These are phyloP conservation scores for Platalea minor DNA, from an alignment of 2,797 vertebrate genomes.

Conservation along the genomic window DNA sequence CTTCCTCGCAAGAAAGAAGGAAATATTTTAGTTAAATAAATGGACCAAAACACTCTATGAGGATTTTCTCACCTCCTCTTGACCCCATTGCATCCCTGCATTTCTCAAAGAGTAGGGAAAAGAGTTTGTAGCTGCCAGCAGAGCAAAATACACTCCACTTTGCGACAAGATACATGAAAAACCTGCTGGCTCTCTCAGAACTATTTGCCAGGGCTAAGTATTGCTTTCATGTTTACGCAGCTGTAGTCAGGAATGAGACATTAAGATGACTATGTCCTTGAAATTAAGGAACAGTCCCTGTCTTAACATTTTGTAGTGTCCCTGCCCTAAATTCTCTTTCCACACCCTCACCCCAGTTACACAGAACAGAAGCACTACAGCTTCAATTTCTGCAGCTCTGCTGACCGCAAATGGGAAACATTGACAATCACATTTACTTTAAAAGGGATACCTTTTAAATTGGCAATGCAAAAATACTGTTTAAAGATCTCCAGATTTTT, in stretches of 20 bases:
- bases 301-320: background rate
- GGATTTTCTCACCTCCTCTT: conserved; percentile 2
- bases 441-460: background rate
- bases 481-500: background rate
- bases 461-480: background rate
- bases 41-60: background rate
- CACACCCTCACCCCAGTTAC: background rate
- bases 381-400: background rate
- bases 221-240: background rate
- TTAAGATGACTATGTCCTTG: background rate
- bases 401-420: background rate
- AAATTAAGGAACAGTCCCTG: background rate
- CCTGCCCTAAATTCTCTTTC: background rate
- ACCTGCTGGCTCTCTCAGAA: background rate
- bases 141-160: background rate
- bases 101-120: background rate
- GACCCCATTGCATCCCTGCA: background rate
- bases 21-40: background rate
- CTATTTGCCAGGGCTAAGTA: background rate
- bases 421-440: background rate
- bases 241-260: background rate
- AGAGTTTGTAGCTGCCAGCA: background rate
- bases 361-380: background rate
- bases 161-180: background rate
- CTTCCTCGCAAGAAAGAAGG: background rate